Evolutionary conservation across 92 coral and sea anemone genomes (phyloP), one percentile per base, ranked within the genome.

Genomic region (Palythoa caribaeorum): DNA sequence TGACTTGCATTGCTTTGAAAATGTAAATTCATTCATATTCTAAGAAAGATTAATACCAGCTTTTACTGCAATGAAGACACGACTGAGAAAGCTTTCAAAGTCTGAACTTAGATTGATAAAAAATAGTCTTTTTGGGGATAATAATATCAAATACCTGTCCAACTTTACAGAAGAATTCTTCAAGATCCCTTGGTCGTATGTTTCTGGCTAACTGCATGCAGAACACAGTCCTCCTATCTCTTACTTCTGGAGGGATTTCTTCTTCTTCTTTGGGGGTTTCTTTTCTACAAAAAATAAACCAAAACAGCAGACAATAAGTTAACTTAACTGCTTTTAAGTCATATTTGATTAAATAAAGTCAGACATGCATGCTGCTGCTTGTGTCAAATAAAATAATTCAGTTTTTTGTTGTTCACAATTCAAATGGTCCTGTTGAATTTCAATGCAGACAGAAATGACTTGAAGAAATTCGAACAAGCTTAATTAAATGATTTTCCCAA

Each of bases 171-270:
- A 97, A 97, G 91, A 97, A 97, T 53, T 97, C 99, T 80, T 97
- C 99, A 48, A 97, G 87, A 52, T 97, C 99, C 54, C 96, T 92
- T 21, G 99, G 99, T 76, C 99, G 86, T 47, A 97, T 97, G 75
- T 97, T 95, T 44, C 99, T 93, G 53, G 99, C 99, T 38, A 97
- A 96, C 89, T 97, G 99, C 99, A 97, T 97, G 76, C 99, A 97
- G 71, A 97, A 97, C 68, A 96, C 99, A 20, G 99, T 97, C 57
- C 99, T 90, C 36, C 95, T 95, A 92, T 97, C 99, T 63, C 93
- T 93, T 76, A 95, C 99, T 87, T 90, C 94, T 53, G 94, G 95
- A 73, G 94, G 91, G 71, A 94, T 94, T 47, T 93, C 87, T 52
- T 94, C 97, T 90, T 70, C 91, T 78, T 54, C 78, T 79, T 60